phyloP scores from a whole-genome alignment of 2,797 vertebrate genomes.

The Crocidura indochinensis region DNA sequence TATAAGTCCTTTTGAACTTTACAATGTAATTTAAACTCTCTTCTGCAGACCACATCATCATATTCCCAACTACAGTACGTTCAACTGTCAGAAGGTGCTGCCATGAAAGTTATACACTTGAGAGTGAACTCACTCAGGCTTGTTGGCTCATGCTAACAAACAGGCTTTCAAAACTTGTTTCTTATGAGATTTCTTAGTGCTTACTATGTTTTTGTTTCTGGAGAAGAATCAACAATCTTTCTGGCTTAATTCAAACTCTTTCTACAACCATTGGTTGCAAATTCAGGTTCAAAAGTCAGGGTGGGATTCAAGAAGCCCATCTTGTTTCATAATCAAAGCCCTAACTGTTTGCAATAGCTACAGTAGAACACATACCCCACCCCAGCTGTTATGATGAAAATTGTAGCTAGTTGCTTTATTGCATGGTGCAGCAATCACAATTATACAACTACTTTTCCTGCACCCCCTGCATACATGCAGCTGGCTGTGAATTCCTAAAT shows the following conservation, averaged over 20 bases:
- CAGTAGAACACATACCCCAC: neutral
- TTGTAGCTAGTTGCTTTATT: slow-evolving; percentile 71
- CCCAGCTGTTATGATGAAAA: slow-evolving; percentile 66
- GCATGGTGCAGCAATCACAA: slow-evolving; percentile 66
- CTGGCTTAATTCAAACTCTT: neutral
- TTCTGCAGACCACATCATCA: neutral
- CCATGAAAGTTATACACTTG: neutral
- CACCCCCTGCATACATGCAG: slow-evolving; percentile 64
- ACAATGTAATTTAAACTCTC: neutral
- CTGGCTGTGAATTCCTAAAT: slow-evolving; percentile 75
- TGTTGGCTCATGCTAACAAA: neutral
- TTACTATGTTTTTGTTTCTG: neutral
- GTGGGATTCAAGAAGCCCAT: neutral
- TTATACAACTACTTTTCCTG: slow-evolving; percentile 68
- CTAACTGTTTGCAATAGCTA: neutral
- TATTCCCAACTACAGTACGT: neutral
- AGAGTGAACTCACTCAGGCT: neutral
- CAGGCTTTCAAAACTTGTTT: neutral
- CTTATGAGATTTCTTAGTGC: neutral
- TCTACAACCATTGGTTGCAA: neutral
- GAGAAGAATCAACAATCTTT: neutral
- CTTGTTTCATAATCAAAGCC: slow-evolving; percentile 67
- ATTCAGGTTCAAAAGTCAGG: slow-evolving; percentile 12
- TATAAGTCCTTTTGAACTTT: neutral
- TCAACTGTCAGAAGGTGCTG: neutral